Evolutionary conservation across 2,888 invertebrate genomes (phyloP).

Genomic region (Bimastos eiseni): DNA sequence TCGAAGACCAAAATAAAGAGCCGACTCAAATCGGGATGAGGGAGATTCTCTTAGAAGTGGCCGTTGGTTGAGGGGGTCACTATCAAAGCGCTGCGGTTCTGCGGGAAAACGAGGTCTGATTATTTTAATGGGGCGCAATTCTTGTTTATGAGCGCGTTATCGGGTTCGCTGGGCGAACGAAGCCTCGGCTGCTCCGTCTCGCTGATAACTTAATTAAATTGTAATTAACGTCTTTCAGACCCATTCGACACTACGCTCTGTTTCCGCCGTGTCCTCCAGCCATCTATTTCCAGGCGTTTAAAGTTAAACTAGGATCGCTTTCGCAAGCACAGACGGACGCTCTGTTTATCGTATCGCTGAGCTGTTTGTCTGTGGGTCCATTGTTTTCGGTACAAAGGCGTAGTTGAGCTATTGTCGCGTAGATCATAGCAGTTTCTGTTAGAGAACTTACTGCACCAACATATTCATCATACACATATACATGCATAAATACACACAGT

Average conservation of each 20-base stretch:
- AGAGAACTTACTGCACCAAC: not conserved
- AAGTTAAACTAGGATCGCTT: no score
- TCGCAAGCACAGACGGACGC: not conserved
- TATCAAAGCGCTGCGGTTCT: not conserved
- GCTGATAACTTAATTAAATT: conserved; percentile 7
- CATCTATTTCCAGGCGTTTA: not conserved
- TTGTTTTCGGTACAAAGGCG: not conserved
- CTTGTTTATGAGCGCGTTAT: not conserved
- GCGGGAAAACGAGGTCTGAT: not conserved
- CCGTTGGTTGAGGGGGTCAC: not conserved
- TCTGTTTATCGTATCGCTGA: not conserved
- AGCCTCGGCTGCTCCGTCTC: not conserved
- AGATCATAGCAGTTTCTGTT: no score
- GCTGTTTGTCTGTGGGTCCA: not conserved
- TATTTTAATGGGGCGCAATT: not conserved
- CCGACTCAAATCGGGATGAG: not conserved
- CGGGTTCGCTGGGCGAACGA: not conserved
- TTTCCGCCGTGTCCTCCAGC: not conserved
- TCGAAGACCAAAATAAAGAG: not conserved
- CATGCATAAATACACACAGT: not conserved
- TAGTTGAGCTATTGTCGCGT: not conserved
- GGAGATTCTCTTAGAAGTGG: not conserved
- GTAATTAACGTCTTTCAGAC: not conserved
- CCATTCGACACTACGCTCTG: not conserved
- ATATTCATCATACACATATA: not conserved